Evolutionary conservation across 1,140 invertebrate species (phyloP), one percentile per base, ranked within the genome.

Genomic region (Paralvinella palmiformis): DNA sequence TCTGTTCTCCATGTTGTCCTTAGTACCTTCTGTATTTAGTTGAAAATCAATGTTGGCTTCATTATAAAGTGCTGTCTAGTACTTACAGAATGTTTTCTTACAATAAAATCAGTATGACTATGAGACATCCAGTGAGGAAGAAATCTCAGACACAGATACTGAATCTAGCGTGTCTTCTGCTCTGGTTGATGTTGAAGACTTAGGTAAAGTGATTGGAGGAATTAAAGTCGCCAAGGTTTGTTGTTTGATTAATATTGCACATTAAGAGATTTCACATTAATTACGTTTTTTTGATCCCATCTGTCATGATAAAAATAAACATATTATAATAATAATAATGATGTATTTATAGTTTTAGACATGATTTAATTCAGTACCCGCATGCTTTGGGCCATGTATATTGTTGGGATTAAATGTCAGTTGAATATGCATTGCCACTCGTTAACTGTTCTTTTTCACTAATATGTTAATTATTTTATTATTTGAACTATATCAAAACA

Each of bases 121-220:
- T 57, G 68, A 70, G n/a, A 59, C 41, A 22, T 55, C 48, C 44
- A 64, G 61, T 33, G 66, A 67, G 27, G 67, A 71, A 36, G 71
- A 65, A 33, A 62, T 67, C 33, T 63, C 58, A 7, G 62, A 60
- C 7, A 65, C 69, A 36, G 69, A 67, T 67, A 56, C 67, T 62
- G 33, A 60, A 22, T 37, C 58, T 37, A 13, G 52, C 48, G 56
- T 64, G 62, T 52, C 55, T 37, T 59, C 63, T 64, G 73, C 71
- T n/a, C 61, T 85, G 15, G 74, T 85, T 24, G 85, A 86, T 74
- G 61, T 86, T 32, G 85, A 86, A 73, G 85, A 86, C 72, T 70
- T 86, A 7, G 85, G 84, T 3, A 79, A 70, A 27, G 74, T 81
- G 29, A 75, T 81, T 67, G 73, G 71, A 22, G 67, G 59, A 33